Evolutionary conservation across 35 echinoderm and acorn worm genomes (phyloP), one percentile per base, ranked within the genome.

Genomic region (Ptychodera flava): DNA sequence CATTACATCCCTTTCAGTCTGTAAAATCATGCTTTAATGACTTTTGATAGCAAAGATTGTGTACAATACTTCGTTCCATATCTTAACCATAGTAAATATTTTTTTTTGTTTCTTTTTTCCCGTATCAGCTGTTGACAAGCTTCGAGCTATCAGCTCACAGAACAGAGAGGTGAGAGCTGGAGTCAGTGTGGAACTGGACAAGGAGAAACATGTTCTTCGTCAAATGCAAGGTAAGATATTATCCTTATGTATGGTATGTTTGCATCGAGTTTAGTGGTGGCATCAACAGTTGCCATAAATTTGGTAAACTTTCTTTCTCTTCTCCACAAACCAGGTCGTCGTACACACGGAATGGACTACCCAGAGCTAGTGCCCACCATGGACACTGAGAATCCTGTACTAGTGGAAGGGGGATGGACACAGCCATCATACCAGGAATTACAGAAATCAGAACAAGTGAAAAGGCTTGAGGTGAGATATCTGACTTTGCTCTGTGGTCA

Each of bases 391-490:
- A 87, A 91, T 16, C 96, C 96, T 31, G 96, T 99, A 16, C 35
- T 92, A 28, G 88, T 99, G n/a, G 92, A 99, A 33, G 96, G 96
- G 34, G 96, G 96, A 1, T 99, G 96, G 96, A 99, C 93, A 16
- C 88, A 91, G 34, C 96, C 96, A 2, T 78, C 90, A 28, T 78
- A 85, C 1, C 81, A 78, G 34, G 96, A 99, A 37, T 81, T 99
- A 78, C 90, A 85, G 75, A 99, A 94, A 36, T 90, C 81, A 33
- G 84, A 92, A 15, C 88, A 88, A 37, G 96, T 99, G 28, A 78
- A 99, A 38, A 92, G 92, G 88, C 85, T 99, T 34, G 92, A 99
- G 85, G 94, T 97, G 76, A 86, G 83, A 30, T 77, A n/a, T n/a
- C n/a, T n/a, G n/a, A n/a, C n/a, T n/a, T n/a, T n/a, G n/a, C n/a